Evolutionary conservation across 1,140 invertebrate genomes (phyloP).

Genomic region (Euura lappo): DNA sequence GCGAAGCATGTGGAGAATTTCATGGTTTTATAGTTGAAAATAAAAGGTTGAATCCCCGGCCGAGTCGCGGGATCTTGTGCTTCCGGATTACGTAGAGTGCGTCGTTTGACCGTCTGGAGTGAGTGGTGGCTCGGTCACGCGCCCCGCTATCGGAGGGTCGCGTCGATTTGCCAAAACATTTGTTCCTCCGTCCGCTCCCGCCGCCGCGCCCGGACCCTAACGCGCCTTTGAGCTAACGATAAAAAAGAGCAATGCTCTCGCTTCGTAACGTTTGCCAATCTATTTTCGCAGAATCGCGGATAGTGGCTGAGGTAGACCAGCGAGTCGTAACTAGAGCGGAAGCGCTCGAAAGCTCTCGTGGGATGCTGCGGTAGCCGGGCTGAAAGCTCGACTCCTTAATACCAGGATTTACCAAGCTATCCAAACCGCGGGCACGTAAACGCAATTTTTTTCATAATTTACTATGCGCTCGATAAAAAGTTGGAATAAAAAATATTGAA

Average conservation of each 20-base stretch:
- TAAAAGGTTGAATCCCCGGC: too few species aligned
- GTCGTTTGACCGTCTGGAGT: not conserved
- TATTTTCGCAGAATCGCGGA: not conserved
- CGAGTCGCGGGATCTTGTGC: too few species aligned
- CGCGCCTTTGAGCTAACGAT: constrained; percentile 4
- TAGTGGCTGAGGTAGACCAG: not conserved
- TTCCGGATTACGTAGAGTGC: not conserved
- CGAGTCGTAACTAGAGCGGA: not conserved
- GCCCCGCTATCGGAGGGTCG: not conserved
- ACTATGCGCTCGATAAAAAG: too few species aligned
- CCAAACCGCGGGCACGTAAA: not conserved
- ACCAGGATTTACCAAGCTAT: not conserved
- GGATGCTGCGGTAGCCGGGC: not conserved
- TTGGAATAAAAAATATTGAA: too few species aligned
- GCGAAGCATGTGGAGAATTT: too few species aligned
- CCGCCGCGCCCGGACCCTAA: not conserved
- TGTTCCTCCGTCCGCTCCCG: not conserved
- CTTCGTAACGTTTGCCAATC: not conserved
- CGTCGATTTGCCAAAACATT: constrained; percentile 7
- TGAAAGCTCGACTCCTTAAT: constrained; percentile 5
- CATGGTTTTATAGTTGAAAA: too few species aligned
- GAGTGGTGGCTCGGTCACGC: not conserved
- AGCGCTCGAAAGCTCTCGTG: not conserved
- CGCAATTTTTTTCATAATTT: not conserved
- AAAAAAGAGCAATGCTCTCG: constrained; percentile 3